Evolutionary conservation across 2,797 vertebrate genomes (phyloP), one percentile per base, ranked within the genome.

Genomic region (Ataeniobius toweri): DNA sequence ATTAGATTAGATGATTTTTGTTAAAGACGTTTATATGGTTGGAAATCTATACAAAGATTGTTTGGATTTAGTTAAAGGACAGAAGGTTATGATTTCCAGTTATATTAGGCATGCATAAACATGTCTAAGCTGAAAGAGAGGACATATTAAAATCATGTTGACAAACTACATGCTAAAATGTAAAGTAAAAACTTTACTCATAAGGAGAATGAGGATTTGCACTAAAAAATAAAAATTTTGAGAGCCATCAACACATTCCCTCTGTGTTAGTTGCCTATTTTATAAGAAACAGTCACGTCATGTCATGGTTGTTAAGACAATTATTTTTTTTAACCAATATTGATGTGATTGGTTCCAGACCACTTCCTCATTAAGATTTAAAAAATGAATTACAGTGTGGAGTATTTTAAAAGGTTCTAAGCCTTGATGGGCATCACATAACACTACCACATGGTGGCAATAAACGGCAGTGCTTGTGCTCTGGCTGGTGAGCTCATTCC

Each of bases 361-460:
- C 65, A 46, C 12, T 3, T 59, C 56, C 18, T 75, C 26, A 14
- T 14, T 18, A 2, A 74, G 46, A 78, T 75, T 36, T 36, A 36
- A 24, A 78, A 53, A 81, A 44, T 68, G 59, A 73, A 72, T 63
- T 10, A 36, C n/a, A 65, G 50, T 18, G 2, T 53, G 69, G 55
- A 24, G 5, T 4, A 22, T 51, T 77, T 61, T 8, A 39, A 82
- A 51, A 58, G 31, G 6, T 3, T 9, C 48, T 51, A 3, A 41
- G 56, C 74, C 16, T 28, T 4, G 18, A 74, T 61, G 8, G 16
- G 72, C 6, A 36, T 46, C 75, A 69, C 65, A 72, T 69, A 1
- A 74, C 36, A 24, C 39, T 0, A 9, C 92, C 94, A 94, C 92
- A 83, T 86, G 94, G 84, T 90, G 94, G 89, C 91, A 93, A 18